Base-by-base conservation (phyloP, 2,797 vertebrate species). In the Spondyliosoma cantharus region DNA sequence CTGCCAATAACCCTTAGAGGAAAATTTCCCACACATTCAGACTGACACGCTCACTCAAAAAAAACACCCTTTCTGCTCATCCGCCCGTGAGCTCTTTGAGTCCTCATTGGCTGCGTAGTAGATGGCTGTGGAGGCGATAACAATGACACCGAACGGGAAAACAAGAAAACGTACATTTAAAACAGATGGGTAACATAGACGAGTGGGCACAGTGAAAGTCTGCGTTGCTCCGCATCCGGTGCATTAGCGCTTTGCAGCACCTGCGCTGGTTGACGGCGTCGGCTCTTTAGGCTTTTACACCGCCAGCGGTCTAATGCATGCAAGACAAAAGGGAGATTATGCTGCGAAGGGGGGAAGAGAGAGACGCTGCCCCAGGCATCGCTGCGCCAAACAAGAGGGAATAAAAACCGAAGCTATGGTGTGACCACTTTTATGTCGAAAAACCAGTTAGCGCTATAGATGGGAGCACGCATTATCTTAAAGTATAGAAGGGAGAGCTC, bases 321-420 rank as follows among this genome's bases (percentile, higher is more conserved):
- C 71, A 59, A 90, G 79, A 92, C 86, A 90, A 91, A 89, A 76
- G 67, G 77, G 25, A 84, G 82, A 84, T 86, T 76, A 91, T 63
- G 25, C 27, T 37, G 43, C 50, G 48, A 79, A 78, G 63, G 71
- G 59, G 57, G 54, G 59, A 20, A 43, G 66, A 82, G 49, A 81
- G 45, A 82, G 67, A 76, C 49, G 48, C 37, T 22, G 86, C 85
- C 83, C 32, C 9, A 20, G 81, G 89, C 83, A 60, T 63, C 22
- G 5, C 37, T 64, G 72, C 62, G 29, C 15, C 52, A 83, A 68
- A 73, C 24, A 75, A 67, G 58, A 61, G 60, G 25, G 61, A 9
- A 83, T 78, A 83, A 80, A 77, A 72, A 69, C 54, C 16, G 4
- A 37, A 70, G 74, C 83, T 49, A 45, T 71, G 76, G 77, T 74